These are phyloP conservation scores for Napeogenes inachia DNA, from an alignment of 2,888 invertebrate species.

Conservation along the genomic window DNA sequence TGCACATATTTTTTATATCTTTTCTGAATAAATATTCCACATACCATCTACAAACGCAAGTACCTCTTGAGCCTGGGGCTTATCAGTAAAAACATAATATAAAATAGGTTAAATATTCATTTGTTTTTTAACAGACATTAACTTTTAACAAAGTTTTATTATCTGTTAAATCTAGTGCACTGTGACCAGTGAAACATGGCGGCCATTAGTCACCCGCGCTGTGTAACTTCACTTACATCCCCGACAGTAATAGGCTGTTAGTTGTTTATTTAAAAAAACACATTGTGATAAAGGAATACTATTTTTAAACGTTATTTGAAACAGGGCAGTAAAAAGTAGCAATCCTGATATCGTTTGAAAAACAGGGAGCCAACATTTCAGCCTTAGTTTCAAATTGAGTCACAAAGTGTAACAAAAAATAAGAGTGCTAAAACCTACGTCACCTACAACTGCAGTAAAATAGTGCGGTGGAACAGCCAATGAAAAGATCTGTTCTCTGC, in stretches of 20 bases:
- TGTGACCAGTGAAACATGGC: conserved; percentile 5
- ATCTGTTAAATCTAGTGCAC: conserved; percentile 7
- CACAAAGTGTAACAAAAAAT: conserved; percentile 7
- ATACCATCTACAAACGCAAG: no score
- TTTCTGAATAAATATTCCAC: no score
- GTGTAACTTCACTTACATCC: conserved; percentile 1
- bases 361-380: neutral
- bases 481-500: conserved; percentile 15
- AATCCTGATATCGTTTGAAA: neutral
- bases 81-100: neutral
- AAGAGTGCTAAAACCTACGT: conserved; percentile 4
- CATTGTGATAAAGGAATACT: neutral
- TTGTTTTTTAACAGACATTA: conserved; percentile 5
- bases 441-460: conserved; percentile 6
- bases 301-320: neutral
- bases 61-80: no score
- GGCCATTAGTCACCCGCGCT: conserved; percentile 4
- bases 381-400: neutral
- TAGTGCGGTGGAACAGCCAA: conserved; percentile 7
- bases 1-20: no score
- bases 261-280: conserved; percentile 3
- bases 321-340: neutral
- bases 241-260: conserved; percentile 3
- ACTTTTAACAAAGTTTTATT: conserved; percentile 5
- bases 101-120: neutral